Base-by-base conservation (phyloP, 2,888 invertebrate genomes). In the Megastigmus dorsalis region DNA sequence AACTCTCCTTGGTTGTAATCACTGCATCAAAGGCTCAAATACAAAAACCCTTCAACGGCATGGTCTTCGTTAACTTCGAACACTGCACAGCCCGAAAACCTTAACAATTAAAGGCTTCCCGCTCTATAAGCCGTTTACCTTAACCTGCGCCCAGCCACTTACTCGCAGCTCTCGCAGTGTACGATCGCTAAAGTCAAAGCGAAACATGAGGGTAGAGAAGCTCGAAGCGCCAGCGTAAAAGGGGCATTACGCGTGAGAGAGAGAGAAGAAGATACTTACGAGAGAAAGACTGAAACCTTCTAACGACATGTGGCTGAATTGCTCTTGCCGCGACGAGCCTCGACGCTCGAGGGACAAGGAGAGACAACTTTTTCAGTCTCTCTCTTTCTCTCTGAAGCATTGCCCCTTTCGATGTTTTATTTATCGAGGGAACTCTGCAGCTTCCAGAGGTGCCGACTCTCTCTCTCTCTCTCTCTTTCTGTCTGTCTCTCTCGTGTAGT, bases 361-460 rank as follows among this genome's bases (percentile, higher is more conserved):
- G 62, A 63, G 72, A 72, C 72, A 60, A 73, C 66, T 73, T 73
- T 73, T 73, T 73, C 65, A 63, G 48, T 9, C 65, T 65, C 38
- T 38, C 30, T 26, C 55, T 36, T 18, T 15, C 26, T 33, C 13
- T 18, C 33, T 55, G n/a, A n/a, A n/a, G n/a, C n/a, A n/a, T 33
- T 18, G 6, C 43, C 2, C 3, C 60, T 28, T 4, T 6, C 38
- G 50, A 71, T 71, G 65, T 65, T 71, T 71, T 71, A 71, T 71
- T 71, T 71, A 71, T 71, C 65, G 57, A 36, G 54, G 54, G 26
- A n/a, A n/a, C 60, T 28, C 48, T 15, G 54, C 48, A 48, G 38
- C 48, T 45, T 30, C 60, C 30, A 13, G 20, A 0, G 20, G 33
- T 52, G 23, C 50, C 23, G 20, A n/a, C 48, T 26, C 13, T 36